Conservation (phyloP, 2,797 vertebrate genomes). For the Falco cherrug region DNA sequence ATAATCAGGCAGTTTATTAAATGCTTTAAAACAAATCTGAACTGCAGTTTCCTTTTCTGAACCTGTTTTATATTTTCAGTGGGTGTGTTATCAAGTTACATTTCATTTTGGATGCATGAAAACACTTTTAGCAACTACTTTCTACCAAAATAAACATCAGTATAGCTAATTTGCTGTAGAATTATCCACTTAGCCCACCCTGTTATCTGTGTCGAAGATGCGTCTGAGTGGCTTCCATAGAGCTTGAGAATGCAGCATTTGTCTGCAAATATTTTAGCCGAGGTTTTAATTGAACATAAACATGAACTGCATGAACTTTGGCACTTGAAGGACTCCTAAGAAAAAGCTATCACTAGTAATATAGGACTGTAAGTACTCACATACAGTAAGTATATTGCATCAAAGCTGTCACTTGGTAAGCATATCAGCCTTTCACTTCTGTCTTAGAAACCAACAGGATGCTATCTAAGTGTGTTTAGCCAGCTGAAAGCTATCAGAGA, state of each 20-base stretch:
- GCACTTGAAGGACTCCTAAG: slow-evolving; percentile 22
- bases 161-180: slow-evolving; percentile 1
- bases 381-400: slow-evolving; percentile 4
- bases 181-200: not conserved
- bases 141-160: slow-evolving; percentile 15
- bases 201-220: slow-evolving; percentile 2
- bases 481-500: slow-evolving; percentile 70
- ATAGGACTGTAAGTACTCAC: not conserved
- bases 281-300: slow-evolving; percentile 40
- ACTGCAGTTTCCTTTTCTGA: slow-evolving; percentile 24
- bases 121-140: not conserved
- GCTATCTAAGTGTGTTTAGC: slow-evolving; percentile 61
- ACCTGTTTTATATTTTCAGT: not conserved
- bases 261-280: slow-evolving; percentile 28
- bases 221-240: slow-evolving; percentile 27
- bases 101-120: slow-evolving; percentile 18
- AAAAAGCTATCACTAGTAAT: not conserved
- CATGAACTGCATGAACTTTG: slow-evolving; percentile 45
- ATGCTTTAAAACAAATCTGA: slow-evolving; percentile 10
- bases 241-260: slow-evolving; percentile 21
- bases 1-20: not conserved
- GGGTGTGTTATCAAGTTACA: not conserved
- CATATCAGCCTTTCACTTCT: slow-evolving; percentile 29
- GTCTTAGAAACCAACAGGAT: slow-evolving; percentile 52
- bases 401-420: slow-evolving; percentile 31